Conservation (phyloP, 2,797 vertebrate species). For the Falco peregrinus region DNA sequence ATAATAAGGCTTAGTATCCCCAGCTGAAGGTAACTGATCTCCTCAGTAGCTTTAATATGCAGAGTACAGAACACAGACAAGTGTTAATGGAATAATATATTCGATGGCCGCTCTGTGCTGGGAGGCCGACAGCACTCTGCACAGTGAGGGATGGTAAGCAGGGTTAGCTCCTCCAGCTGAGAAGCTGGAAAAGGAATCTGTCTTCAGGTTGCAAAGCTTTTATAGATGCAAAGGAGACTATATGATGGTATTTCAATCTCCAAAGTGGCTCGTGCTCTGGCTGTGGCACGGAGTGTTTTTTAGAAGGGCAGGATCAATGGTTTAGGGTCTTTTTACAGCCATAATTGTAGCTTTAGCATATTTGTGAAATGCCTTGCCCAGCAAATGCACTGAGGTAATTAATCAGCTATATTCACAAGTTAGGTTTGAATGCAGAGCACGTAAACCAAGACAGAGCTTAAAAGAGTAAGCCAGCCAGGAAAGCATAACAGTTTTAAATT, state of each 20-base stretch:
- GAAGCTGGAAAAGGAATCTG: slow-evolving; percentile 2
- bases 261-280: not conserved
- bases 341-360: not conserved
- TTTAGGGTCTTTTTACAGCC: not conserved
- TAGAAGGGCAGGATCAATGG: not conserved
- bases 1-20: slow-evolving; percentile 66
- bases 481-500: not conserved
- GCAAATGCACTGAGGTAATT: not conserved
- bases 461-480: not conserved
- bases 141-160: not conserved
- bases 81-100: slow-evolving; percentile 72
- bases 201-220: not conserved
- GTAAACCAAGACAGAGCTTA: not conserved
- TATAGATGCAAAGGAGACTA: not conserved
- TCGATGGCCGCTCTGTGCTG: slow-evolving; percentile 28
- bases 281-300: not conserved
- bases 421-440: not conserved
- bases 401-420: not conserved
- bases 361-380: not conserved
- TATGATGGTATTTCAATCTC: not conserved
- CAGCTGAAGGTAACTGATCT: slow-evolving; percentile 74
- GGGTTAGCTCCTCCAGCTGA: not conserved
- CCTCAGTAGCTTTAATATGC: slow-evolving; percentile 70
- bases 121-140: not conserved
- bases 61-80: slow-evolving; percentile 65